These are phyloP conservation scores for Diadromus collaris DNA, from an alignment of 2,888 invertebrate species.

Conservation along the genomic window DNA sequence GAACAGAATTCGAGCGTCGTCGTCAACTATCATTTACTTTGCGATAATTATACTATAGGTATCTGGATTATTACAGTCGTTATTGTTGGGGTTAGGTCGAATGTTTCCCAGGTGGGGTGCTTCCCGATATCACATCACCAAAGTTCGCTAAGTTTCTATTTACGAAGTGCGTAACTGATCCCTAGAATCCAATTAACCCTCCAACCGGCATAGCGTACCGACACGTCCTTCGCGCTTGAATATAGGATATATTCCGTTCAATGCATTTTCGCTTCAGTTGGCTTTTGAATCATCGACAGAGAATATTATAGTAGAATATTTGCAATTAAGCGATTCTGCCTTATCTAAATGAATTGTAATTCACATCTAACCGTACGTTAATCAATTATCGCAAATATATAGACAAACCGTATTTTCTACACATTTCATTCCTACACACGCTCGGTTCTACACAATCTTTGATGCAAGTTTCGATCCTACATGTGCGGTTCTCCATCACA, in stretches of 20 bases:
- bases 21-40: constrained; percentile 41
- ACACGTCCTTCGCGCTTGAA: not conserved
- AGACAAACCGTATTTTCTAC: not conserved
- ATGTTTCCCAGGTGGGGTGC: constrained; percentile 31
- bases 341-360: not conserved
- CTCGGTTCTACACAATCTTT: too few relatives aligned
- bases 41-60: constrained; percentile 44
- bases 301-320: not conserved
- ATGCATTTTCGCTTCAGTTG: not conserved
- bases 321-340: not conserved
- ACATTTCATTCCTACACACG: too few relatives aligned
- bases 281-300: not conserved
- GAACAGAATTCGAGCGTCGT: constrained; percentile 6
- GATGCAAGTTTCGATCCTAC: not conserved
- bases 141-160: constrained; percentile 36
- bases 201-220: not conserved
- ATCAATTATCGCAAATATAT: not conserved
- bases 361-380: not conserved
- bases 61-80: constrained; percentile 28
- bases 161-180: not conserved
- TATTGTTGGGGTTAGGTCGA: constrained; percentile 22
- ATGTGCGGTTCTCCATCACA: not conserved
- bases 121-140: constrained; percentile 10
- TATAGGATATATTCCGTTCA: not conserved
- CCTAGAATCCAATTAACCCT: not conserved